These are phyloP conservation scores for Heterocephalus glaber DNA, from an alignment of 2,113 vertebrate species.

Conservation along the genomic window DNA sequence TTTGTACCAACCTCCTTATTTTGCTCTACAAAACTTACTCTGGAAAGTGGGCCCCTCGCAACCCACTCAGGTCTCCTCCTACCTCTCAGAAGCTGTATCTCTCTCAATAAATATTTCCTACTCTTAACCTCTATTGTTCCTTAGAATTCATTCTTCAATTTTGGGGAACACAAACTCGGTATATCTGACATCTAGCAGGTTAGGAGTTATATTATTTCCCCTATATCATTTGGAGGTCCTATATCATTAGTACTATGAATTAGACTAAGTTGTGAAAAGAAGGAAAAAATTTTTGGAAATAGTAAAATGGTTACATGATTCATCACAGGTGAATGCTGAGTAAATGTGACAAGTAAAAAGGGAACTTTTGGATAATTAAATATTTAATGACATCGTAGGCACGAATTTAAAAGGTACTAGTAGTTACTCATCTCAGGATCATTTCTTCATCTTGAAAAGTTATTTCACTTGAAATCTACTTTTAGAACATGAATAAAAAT, in stretches of 20 bases:
- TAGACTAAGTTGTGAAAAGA: neutral
- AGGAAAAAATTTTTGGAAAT: neutral
- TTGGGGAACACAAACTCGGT: too few species aligned
- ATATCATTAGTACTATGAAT: neutral
- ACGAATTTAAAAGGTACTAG: neutral
- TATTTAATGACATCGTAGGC: neutral
- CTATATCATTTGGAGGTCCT: too few species aligned
- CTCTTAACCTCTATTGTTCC: too few species aligned
- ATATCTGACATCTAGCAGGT: too few species aligned
- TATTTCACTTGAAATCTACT: neutral
- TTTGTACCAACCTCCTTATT: too few species aligned
- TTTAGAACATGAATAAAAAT: conserved; percentile 39
- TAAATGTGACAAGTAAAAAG: neutral
- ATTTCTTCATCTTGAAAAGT: neutral
- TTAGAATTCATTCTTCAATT: too few species aligned
- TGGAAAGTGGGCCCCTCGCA: too few species aligned
- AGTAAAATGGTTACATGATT: neutral
- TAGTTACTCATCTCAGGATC: neutral
- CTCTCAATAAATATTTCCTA: too few species aligned
- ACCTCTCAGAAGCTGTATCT: too few species aligned
- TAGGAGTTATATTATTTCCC: too few species aligned
- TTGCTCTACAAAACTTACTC: too few species aligned
- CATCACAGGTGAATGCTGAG: neutral
- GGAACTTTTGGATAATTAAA: neutral
- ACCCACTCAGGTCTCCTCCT: too few species aligned